These are phyloP conservation scores for Trachemys scripta DNA, from an alignment of 2,113 vertebrate genomes.

Conservation along the genomic window DNA sequence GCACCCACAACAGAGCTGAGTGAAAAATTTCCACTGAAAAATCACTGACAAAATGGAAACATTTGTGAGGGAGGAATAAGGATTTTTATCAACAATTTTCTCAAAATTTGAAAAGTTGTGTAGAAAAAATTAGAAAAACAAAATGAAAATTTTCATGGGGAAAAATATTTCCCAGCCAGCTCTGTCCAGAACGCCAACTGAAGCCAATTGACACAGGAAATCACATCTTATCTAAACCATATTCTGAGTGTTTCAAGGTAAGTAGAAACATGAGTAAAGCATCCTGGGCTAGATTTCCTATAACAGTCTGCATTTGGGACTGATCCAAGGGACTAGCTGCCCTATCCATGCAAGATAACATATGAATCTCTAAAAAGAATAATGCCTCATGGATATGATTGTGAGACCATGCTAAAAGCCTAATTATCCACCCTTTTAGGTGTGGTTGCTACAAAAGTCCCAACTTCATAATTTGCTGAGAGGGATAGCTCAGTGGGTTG, in stretches of 20 bases:
- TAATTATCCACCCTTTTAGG: background rate
- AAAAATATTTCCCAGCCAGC: background rate
- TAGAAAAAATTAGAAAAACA: background rate
- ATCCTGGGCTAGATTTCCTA: background rate
- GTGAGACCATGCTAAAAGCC: background rate
- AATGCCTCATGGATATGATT: background rate
- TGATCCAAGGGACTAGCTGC: background rate
- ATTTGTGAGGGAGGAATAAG: background rate
- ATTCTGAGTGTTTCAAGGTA: background rate
- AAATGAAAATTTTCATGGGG: background rate
- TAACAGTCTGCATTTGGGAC: fast-evolving
- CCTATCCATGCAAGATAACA: background rate
- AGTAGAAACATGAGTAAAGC: background rate
- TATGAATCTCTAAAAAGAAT: background rate
- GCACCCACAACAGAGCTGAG: background rate
- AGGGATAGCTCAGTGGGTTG: too few relatives aligned
- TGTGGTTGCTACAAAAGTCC: background rate
- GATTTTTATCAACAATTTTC: background rate
- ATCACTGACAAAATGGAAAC: background rate
- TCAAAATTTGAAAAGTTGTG: background rate
- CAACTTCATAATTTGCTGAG: background rate
- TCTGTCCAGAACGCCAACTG: background rate
- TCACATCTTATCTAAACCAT: background rate
- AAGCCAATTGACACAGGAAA: background rate
- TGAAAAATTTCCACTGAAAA: background rate